Evolutionary conservation across 2,113 vertebrate genomes (phyloP), one percentile per base, ranked within the genome.

Genomic region (Vombatus ursinus): DNA sequence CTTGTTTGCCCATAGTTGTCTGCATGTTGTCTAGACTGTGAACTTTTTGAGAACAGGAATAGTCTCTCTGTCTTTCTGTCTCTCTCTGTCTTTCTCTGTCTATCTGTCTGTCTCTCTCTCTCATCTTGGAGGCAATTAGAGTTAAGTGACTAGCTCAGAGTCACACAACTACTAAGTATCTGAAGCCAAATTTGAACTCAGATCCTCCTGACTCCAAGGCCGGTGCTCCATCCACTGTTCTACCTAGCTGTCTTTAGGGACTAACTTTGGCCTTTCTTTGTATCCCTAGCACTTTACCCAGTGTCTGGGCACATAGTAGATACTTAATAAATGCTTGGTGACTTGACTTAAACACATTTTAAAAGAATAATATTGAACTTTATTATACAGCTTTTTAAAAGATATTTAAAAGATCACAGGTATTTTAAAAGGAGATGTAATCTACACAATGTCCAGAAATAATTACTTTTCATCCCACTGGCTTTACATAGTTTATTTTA

Each of bases 401-500:
- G 68, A 1, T 68, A 84, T 23, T 84, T 84, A 22, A 44, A 84
- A 84, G 37, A 77, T 77, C 37, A 14, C 11, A 61, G 37, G 57
- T 37, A 37, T 68, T 68, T 68, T 37, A 37, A 68, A 68, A 68
- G 61, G 31, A 84, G 68, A 22, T 84, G 2, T 23, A 84, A 84
- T 44, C n/a, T 84, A 44, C 7, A 44, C 68, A 84, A 44, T 44
- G 19, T 44, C n/a, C 19, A 84, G 68, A 93, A 94, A 61, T 94
- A 94, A 48, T 25, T 52, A 0, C 51, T 61, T 47, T 50, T 49
- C 51, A 89, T 93, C 54, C 31, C 52, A 47, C 26, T 94, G 49
- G 52, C 52, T 52, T 68, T 93, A 94, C 53, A 44, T 48, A 91
- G 2, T 84, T 94, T 91, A 93, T 68, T 92, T 48, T 91, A 8